These are phyloP conservation scores for Sanderia malayensis DNA, from an alignment of 30 jellyfish, hydroid and myxozoan genomes.

Conservation along the genomic window DNA sequence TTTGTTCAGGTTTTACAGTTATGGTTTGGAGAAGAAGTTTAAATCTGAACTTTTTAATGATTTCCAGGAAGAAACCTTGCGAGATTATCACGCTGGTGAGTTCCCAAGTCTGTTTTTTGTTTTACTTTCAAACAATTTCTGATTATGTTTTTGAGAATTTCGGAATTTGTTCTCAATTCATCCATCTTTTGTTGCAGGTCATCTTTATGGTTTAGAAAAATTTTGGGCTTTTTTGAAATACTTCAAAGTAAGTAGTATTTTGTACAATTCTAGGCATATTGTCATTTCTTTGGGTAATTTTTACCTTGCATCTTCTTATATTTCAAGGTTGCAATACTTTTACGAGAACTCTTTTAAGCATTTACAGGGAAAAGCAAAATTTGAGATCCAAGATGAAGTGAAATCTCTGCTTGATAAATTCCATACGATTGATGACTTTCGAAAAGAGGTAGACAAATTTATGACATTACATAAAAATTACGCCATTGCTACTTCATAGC, in stretches of 20 bases:
- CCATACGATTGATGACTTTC: conserved; percentile 83
- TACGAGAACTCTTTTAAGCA: too few species aligned
- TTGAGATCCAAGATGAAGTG: conserved; percentile 61
- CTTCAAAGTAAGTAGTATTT: conserved; percentile 64
- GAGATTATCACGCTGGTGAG: conserved; percentile 83
- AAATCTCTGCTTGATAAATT: conserved; percentile 50
- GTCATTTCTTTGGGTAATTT: too few species aligned
- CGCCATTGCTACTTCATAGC: too few species aligned
- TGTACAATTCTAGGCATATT: too few species aligned
- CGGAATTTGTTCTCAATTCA: not conserved
- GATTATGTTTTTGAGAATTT: too few species aligned
- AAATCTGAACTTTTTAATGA: conserved; percentile 80
- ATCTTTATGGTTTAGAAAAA: conserved; percentile 94
- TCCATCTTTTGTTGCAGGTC: conserved; percentile 49
- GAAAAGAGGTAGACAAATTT: conserved; percentile 88
- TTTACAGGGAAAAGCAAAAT: conserved; percentile 84
- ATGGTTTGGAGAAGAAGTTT: conserved; percentile 89
- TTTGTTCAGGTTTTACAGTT: conserved; percentile 91
- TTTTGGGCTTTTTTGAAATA: conserved; percentile 98
- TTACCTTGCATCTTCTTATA: too few species aligned
- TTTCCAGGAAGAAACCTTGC: conserved; percentile 90
- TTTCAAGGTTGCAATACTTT: not conserved
- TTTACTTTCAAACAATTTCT: too few species aligned
- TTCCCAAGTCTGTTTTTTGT: too few species aligned
- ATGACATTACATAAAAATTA: too few species aligned